Base-by-base conservation (phyloP, 2,888 invertebrate genomes). In the Anodontia alba region DNA sequence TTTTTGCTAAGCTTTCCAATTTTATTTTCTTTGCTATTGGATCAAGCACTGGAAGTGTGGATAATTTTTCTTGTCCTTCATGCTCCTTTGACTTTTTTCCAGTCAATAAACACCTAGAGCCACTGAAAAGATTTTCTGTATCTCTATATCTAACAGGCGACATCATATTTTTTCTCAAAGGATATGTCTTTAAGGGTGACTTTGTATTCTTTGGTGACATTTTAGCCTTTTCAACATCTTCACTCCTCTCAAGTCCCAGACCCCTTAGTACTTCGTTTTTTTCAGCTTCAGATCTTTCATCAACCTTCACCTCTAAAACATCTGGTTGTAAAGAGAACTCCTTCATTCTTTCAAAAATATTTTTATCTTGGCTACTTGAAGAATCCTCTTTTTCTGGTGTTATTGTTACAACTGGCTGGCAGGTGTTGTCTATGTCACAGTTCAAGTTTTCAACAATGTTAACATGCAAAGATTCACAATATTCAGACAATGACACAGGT, bases 21-120 rank as follows among this genome's bases (percentile, higher is more conserved):
- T 94, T 94, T 71, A 94, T 94, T 75, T 92, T 95, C 96, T 29
- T 96, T 95, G 83, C 96, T 95, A 93, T 89, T 66, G 91, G 88
- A 46, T 92, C 92, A 74, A 91, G 90, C 8, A 92, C 89, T 23
- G 93, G 91, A 49, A 42, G 66, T 7, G 36, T 3, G 57, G 38
- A 38, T 12, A 38, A 12, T 5, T 38, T 5, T 38, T 38, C n/a
- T 42, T 23, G 38, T 5, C 38, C 12, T 38, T 38, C 5, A 5
- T 12, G 38, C 38, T 38, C 7, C 7, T 38, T 38, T 38, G 38
- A 5, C 38, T 38, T 38, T 38, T 38, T 5, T 5, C 12, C 7
- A 38, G 38, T 38, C 12, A n/a, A n/a, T n/a, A n/a, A n/a, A n/a
- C n/a, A n/a, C 29, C 38, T 38, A 5, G 5, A 8, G 7, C 38